A percentile compares a stretch with the other conserved stretches of the same genome.
Evolutionary conservation across 92 coral and sea anemone species (phyloP).

Genomic region (Zoanthus sansibaricus): DNA sequence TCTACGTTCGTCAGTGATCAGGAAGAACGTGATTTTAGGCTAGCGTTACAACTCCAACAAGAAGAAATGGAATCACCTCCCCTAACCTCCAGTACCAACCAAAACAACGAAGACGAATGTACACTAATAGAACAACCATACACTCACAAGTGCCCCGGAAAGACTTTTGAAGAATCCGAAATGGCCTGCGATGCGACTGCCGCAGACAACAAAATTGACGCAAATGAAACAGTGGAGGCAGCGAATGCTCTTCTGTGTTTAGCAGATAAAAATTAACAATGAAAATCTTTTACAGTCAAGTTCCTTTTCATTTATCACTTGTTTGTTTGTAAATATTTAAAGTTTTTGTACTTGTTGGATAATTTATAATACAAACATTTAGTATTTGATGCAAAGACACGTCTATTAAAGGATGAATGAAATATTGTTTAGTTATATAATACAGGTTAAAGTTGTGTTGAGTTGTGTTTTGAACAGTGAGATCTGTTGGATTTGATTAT

Average conservation of each 20-base stretch:
- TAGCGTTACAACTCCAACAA: constrained; percentile 62
- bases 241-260: background rate
- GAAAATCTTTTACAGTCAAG: constrained; percentile 27
- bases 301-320: background rate
- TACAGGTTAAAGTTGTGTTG: background rate
- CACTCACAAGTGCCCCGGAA: background rate
- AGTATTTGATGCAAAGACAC: background rate
- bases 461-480: background rate
- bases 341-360: constrained; percentile 34
- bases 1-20: constrained; percentile 5
- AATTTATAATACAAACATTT: too few species aligned
- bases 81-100: background rate
- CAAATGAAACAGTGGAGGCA: background rate
- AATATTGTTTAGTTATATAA: background rate
- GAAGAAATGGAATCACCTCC: constrained; percentile 52
- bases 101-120: background rate
- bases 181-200: background rate
- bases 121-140: background rate
- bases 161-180: background rate
- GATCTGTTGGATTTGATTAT: background rate
- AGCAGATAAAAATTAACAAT: background rate
- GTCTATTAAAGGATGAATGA: background rate
- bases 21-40: constrained; percentile 54
- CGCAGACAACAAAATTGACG: background rate
- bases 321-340: background rate